Evolutionary conservation across 2,797 vertebrate genomes (phyloP).

Genomic region (Buceros bicornis): DNA sequence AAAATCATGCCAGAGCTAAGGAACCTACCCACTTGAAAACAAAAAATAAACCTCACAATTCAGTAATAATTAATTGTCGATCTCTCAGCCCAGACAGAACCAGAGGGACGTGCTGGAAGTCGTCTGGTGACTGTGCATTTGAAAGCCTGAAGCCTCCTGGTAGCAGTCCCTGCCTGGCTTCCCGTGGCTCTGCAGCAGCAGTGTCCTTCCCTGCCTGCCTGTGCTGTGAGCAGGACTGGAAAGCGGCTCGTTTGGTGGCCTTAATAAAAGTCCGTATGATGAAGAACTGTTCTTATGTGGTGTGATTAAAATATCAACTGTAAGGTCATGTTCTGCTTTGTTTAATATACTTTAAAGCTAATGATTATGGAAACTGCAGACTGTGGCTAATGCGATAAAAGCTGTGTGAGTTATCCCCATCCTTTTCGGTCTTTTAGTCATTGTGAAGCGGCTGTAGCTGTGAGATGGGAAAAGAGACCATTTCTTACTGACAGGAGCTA

Average conservation of each 20-base stretch:
- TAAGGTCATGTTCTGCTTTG: conserved; percentile 44
- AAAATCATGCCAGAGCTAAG: background rate
- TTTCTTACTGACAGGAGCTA: background rate
- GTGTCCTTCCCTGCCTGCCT: background rate
- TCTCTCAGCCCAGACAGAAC: background rate
- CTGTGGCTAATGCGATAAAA: conserved; percentile 57
- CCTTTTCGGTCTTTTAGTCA: conserved; percentile 3
- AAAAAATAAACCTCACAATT: background rate
- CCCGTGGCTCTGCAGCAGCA: no score
- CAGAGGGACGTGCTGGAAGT: accelerated
- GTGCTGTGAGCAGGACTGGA: background rate
- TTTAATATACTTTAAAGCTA: conserved; percentile 45
- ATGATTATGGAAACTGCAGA: conserved; percentile 23
- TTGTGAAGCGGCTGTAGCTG: conserved; percentile 19
- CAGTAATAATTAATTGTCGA: background rate
- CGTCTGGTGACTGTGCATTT: background rate
- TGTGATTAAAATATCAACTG: conserved; percentile 28
- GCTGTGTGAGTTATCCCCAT: background rate
- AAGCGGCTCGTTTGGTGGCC: background rate
- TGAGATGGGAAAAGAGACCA: conserved; percentile 12
- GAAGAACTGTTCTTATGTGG: background rate
- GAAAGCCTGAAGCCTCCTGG: background rate
- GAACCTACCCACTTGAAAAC: background rate
- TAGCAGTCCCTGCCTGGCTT: background rate
- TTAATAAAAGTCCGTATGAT: background rate